phyloP scores from a whole-genome alignment of 2,888 invertebrate species.

The Sabellastarte sp. region DNA sequence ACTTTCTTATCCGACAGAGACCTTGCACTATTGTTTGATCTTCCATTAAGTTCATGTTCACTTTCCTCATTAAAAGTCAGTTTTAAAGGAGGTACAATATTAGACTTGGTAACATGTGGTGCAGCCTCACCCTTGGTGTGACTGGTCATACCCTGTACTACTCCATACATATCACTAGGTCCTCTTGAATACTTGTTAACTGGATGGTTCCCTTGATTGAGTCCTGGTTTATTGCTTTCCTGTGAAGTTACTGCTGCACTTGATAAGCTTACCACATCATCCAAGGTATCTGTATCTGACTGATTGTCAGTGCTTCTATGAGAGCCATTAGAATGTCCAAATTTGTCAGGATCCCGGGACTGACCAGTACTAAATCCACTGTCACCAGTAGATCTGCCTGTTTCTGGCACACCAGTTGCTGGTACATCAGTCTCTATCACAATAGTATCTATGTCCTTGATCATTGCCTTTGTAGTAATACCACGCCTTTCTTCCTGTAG shows the following conservation, averaged over 20 bases:
- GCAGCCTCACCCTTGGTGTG: not conserved
- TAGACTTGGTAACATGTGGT: not conserved
- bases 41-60: too few relatives aligned
- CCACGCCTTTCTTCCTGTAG: too few relatives aligned
- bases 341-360: not conserved
- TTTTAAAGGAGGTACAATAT: not conserved
- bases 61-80: not conserved
- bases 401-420: too few relatives aligned
- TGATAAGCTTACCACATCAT: not conserved
- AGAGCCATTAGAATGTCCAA: not conserved
- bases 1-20: too few relatives aligned
- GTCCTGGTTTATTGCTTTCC: not conserved
- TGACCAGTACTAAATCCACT: not conserved
- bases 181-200: too few relatives aligned
- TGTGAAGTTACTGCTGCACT: not conserved
- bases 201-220: too few relatives aligned
- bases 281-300: slow-evolving; percentile 4
- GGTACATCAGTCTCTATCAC: not conserved
- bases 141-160: too few relatives aligned
- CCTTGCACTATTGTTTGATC: too few relatives aligned
- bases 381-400: not conserved
- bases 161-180: too few relatives aligned
- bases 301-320: not conserved
- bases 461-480: not conserved
- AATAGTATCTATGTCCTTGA: not conserved